These are phyloP conservation scores for Delphinus delphis DNA, from an alignment of 2,113 vertebrate genomes.

Conservation along the genomic window DNA sequence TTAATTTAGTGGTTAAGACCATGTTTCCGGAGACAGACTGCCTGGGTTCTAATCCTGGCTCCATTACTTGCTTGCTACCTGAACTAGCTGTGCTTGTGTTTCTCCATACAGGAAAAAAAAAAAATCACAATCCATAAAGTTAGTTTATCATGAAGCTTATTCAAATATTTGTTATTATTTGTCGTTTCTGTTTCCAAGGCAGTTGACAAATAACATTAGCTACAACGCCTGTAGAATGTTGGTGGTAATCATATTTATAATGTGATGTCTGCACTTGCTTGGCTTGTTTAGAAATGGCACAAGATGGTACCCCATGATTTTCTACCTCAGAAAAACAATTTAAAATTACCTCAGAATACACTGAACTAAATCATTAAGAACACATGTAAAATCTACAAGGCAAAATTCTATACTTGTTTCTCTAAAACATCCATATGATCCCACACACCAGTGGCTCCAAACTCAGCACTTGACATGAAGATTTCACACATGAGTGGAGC, in stretches of 20 bases:
- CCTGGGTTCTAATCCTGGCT: constrained; percentile 40
- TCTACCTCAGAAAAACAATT: constrained; percentile 20
- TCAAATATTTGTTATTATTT: constrained; percentile 21
- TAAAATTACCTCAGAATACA: constrained; percentile 8
- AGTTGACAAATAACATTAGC: neutral
- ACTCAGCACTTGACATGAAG: neutral
- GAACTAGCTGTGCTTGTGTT: neutral
- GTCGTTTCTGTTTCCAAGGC: constrained; percentile 20
- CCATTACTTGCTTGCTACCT: constrained; percentile 7
- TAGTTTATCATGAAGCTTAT: neutral
- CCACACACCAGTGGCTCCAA: neutral
- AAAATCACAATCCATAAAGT: neutral
- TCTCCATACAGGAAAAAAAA: neutral
- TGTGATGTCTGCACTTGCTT: constrained; percentile 6
- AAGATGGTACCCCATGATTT: neutral
- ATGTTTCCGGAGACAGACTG: constrained; percentile 24
- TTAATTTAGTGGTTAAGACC: constrained; percentile 42
- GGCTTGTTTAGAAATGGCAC: constrained; percentile 4
- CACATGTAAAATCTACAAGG: neutral
- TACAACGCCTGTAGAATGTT: neutral
- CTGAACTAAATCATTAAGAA: neutral
- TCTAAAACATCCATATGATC: neutral
- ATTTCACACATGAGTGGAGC: neutral
- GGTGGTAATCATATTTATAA: neutral
- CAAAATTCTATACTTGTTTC: constrained; percentile 31